Evolutionary conservation across 2,113 vertebrate species (phyloP).

Genomic region (Amazona guildingii): DNA sequence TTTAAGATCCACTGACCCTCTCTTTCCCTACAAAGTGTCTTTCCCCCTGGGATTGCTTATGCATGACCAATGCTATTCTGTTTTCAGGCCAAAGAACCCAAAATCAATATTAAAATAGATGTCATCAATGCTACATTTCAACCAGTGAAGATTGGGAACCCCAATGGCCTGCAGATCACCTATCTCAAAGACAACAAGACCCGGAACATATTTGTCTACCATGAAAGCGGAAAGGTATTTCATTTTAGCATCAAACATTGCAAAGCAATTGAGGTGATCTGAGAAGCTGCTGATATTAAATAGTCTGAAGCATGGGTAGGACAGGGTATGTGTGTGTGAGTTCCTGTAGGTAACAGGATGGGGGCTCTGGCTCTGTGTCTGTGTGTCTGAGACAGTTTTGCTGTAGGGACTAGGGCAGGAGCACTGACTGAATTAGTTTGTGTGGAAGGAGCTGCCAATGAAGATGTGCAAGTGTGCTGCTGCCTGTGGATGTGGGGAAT

Average conservation of each 20-base stretch:
- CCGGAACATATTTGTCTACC: conserved; percentile 90
- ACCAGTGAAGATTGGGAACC: conserved; percentile 84
- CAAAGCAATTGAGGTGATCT: background rate
- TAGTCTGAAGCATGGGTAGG: background rate
- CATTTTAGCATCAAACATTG: background rate
- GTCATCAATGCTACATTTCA: conserved; percentile 89
- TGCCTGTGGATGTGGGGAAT: background rate
- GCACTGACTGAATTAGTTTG: background rate
- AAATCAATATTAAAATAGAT: conserved; percentile 87
- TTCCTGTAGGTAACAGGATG: background rate
- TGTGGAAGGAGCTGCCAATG: background rate
- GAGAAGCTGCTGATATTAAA: background rate
- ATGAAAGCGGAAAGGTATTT: conserved; percentile 84
- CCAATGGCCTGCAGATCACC: conserved; percentile 89
- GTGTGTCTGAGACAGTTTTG: background rate
- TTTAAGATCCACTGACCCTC: background rate
- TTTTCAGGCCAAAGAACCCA: conserved; percentile 88
- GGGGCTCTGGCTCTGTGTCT: background rate
- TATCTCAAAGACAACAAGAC: conserved; percentile 91
- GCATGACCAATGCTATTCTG: background rate
- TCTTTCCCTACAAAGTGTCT: background rate
- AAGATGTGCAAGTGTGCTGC: background rate
- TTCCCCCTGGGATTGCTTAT: background rate
- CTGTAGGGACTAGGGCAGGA: background rate
- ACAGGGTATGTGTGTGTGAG: background rate